phyloP scores from a whole-genome alignment of 2,888 invertebrate genomes.

The Aporophyla lueneburgensis region DNA sequence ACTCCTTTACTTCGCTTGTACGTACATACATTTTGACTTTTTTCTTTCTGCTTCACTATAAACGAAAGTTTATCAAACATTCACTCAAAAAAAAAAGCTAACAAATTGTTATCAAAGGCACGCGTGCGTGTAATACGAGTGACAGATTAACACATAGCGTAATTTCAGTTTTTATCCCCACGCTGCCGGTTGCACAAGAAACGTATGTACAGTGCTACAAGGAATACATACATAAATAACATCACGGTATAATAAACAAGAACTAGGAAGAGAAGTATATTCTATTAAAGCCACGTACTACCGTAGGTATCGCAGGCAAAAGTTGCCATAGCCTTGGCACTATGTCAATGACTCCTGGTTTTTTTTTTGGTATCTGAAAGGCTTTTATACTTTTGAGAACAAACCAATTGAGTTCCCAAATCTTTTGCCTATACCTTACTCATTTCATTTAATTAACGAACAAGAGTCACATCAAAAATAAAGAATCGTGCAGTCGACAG shows the following conservation, averaged over 20 bases:
- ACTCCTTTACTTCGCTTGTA: no score
- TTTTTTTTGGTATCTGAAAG: background rate
- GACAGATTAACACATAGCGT: constrained; percentile 51
- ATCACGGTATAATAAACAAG: background rate
- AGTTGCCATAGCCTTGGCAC: background rate
- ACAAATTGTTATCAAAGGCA: constrained; percentile 37
- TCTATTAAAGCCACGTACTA: background rate
- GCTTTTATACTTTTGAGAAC: background rate
- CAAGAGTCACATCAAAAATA: background rate
- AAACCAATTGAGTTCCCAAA: background rate
- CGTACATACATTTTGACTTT: background rate
- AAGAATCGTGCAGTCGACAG: background rate
- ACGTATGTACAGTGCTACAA: background rate
- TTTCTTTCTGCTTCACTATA: background rate
- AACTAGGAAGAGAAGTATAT: background rate
- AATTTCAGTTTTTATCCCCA: constrained; percentile 41
- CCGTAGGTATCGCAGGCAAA: background rate
- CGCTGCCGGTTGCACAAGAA: constrained; percentile 21
- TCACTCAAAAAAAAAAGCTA: constrained; percentile 36
- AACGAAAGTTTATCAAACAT: constrained; percentile 44
- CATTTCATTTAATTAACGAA: background rate
- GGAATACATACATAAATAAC: constrained; percentile 19
- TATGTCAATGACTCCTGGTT: background rate
- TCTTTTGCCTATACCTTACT: no score
- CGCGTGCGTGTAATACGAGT: constrained; percentile 55